phyloP scores from a whole-genome alignment of 1,140 invertebrate genomes.

The Oryzaephilus surinamensis region DNA sequence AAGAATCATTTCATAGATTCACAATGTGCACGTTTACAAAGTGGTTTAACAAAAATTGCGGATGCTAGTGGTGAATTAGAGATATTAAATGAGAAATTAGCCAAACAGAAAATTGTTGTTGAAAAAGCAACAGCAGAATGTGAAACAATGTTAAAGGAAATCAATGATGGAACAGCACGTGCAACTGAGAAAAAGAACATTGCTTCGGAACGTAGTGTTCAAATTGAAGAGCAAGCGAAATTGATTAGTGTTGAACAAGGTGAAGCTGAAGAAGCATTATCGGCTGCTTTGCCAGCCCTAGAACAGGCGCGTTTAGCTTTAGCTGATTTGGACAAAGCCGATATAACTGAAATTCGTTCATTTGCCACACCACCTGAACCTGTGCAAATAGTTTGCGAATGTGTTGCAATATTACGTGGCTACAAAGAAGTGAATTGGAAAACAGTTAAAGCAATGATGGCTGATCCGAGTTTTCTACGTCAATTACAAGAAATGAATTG shows the following conservation, averaged over 20 bases:
- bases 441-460: slow-evolving; percentile 80
- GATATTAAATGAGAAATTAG: slow-evolving; percentile 62
- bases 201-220: slow-evolving; percentile 62
- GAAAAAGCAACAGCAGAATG: slow-evolving; percentile 64
- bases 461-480: slow-evolving; percentile 72
- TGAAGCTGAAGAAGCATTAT: slow-evolving; percentile 68
- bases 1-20: slow-evolving; percentile 53
- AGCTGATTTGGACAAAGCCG: slow-evolving; percentile 70
- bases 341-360: slow-evolving; percentile 85
- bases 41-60: slow-evolving; percentile 65
- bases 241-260: slow-evolving; percentile 67
- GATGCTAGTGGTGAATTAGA: slow-evolving; percentile 65
- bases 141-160: slow-evolving; percentile 57
- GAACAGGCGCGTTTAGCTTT: slow-evolving; percentile 70
- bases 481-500: slow-evolving; percentile 76
- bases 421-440: slow-evolving; percentile 83
- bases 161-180: slow-evolving; percentile 40
- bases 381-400: slow-evolving; percentile 78
- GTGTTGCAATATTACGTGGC: slow-evolving; percentile 70
- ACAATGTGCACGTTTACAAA: slow-evolving; percentile 56
- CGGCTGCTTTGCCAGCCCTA: slow-evolving; percentile 68
- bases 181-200: slow-evolving; percentile 60
- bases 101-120: slow-evolving; percentile 64
- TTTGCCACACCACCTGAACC: slow-evolving; percentile 83
- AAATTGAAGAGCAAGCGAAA: slow-evolving; percentile 69